Evolutionary conservation across 2,888 invertebrate species (phyloP), one percentile per base, ranked within the genome.

Genomic region (Galerucella pusilla): DNA sequence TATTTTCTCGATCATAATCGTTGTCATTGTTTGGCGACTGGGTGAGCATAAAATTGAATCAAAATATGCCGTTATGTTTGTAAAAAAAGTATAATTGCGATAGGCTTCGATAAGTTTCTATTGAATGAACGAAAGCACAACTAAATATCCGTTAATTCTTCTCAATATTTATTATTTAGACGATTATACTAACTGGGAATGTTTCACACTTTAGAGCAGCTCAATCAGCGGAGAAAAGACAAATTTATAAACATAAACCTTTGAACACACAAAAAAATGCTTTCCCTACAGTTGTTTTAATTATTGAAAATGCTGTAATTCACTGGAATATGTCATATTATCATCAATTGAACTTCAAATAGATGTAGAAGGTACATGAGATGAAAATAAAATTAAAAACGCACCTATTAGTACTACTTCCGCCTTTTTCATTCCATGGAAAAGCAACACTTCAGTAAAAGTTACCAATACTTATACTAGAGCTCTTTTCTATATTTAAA

Each of bases 1-100:
- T 72, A 78, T 78, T 71, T 77, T 74, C 72, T 73, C 59, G 77
- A 54, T 75, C 71, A 68, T 77, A 70, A 74, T 74, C 77, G 69
- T 71, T 63, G 63, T 64, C 63, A 75, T 69, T 76, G 76, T 76
- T 73, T 71, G 70, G 61, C 52, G 76, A 68, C 68, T 64, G 67
- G 77, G 75, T 77, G 68, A 75, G 72, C 78, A 74, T 75, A 71
- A 78, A 78, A 78, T 78, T 74, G 74, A 78, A 75, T 78, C 78
- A 77, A 78, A 78, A 78, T 78, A 78, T 72, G 77, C 67, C 74
- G 76, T 78, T 74, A 73, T 71, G 74, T 68, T 73, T 35, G 68
- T 1, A 75, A 75, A 75, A 68, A 45, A 9, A n/a, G n/a, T 20
- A 52, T 66, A 72, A 72, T 72, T 72, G 72, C 46, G 72, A 66